Evolutionary conservation across 2,888 invertebrate genomes (phyloP).

Genomic region (Oscheius sp.): DNA sequence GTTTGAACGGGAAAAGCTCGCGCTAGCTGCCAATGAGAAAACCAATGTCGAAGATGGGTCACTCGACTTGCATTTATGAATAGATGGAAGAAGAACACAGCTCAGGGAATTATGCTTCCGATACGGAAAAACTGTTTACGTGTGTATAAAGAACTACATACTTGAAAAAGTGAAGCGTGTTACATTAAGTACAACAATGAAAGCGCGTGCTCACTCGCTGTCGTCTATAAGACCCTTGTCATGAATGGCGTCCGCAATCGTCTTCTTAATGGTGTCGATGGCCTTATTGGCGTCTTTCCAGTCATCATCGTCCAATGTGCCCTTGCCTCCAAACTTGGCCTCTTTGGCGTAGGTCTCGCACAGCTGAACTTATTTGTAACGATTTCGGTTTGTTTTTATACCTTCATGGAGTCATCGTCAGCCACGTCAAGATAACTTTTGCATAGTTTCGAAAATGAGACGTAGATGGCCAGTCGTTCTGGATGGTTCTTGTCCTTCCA

Average conservation of each 20-base stretch:
- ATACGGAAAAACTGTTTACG: conserved; percentile 6
- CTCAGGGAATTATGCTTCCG: conserved; percentile 14
- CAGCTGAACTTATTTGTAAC: conserved; percentile 40
- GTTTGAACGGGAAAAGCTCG: conserved; percentile 49
- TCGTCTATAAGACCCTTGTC: conserved; percentile 52
- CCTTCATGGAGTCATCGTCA: conserved; percentile 61
- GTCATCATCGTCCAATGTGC: conserved; percentile 55
- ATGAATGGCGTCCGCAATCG: conserved; percentile 50
- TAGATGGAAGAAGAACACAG: background rate
- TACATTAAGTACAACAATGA: conserved; percentile 22
- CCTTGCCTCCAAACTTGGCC: conserved; percentile 59
- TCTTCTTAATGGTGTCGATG: conserved; percentile 57
- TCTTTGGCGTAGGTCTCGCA: conserved; percentile 58
- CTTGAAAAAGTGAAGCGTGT: conserved; percentile 5
- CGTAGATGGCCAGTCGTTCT: conserved; percentile 53
- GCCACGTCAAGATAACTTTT: conserved; percentile 63
- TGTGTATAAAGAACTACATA: background rate
- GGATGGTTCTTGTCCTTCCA: conserved; percentile 59
- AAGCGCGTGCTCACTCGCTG: conserved; percentile 31
- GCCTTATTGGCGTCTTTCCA: conserved; percentile 57
- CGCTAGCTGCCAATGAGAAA: conserved; percentile 24
- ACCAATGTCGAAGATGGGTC: background rate
- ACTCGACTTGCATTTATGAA: background rate
- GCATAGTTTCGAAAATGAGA: conserved; percentile 52
- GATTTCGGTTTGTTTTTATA: conserved; percentile 25